Percentiles rank a stretch among this genome's conserved stretches.
Conservation (phyloP, 1,140 invertebrate genomes). For the Dreissena polymorpha region DNA sequence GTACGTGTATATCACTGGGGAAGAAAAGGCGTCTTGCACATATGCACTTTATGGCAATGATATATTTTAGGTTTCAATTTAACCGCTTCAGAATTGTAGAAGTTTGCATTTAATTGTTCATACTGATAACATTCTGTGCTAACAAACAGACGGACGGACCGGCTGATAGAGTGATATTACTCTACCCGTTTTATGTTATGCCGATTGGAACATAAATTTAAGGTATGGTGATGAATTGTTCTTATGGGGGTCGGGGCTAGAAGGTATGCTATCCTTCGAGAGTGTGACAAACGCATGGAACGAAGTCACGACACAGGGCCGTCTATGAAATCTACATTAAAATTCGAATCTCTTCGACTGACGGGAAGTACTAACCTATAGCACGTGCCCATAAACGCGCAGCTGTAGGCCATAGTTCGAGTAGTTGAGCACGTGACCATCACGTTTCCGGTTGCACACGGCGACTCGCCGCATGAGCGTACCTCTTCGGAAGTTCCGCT, state of each 20-base stretch:
- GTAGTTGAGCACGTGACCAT: conserved; percentile 4
- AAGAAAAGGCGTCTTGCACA: too few relatives aligned
- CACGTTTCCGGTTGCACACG: conserved; percentile 1
- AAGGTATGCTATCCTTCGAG: background rate
- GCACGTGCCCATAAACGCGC: background rate
- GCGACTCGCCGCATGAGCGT: background rate
- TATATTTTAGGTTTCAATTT: too few relatives aligned
- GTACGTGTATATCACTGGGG: too few relatives aligned
- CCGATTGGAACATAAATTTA: too few relatives aligned
- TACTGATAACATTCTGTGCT: too few relatives aligned
- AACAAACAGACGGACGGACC: too few relatives aligned
- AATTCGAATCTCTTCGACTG: background rate
- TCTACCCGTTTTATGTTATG: too few relatives aligned
- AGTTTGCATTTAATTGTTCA: too few relatives aligned
- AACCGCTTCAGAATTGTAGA: too few relatives aligned
- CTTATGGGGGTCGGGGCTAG: background rate
- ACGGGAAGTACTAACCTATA: background rate
- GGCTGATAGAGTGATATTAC: too few relatives aligned
- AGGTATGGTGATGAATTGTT: too few relatives aligned
- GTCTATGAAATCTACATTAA: background rate
- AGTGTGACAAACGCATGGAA: background rate
- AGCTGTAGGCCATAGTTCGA: background rate
- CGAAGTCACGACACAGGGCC: background rate
- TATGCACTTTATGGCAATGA: too few relatives aligned
- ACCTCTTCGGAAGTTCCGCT: background rate